phyloP scores from a whole-genome alignment of 2,113 vertebrate species.

The Rattus rattus region DNA sequence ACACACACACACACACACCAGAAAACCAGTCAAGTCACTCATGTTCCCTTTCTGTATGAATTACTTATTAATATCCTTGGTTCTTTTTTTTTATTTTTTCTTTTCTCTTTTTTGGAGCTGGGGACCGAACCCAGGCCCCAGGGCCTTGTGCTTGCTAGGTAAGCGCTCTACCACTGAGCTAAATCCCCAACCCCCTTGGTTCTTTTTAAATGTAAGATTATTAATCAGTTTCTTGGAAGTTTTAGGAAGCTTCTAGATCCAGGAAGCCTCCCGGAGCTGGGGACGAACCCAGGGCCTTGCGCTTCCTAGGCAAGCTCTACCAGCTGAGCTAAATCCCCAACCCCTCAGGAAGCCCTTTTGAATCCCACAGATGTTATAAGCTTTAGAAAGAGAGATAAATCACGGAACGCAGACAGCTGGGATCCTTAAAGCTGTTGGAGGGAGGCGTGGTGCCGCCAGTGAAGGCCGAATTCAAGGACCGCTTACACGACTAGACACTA shows the following conservation, averaged over 20 bases:
- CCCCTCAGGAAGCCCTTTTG: neutral
- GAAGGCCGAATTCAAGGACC: too few species aligned
- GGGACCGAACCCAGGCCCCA: too few species aligned
- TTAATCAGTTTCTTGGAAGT: neutral
- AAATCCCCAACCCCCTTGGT: too few species aligned
- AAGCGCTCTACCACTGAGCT: too few species aligned
- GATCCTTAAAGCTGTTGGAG: neutral
- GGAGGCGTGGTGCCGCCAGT: neutral
- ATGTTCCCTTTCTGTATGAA: neutral
- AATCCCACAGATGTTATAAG: neutral
- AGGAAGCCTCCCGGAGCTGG: too few species aligned
- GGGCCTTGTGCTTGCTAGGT: too few species aligned
- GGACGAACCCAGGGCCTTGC: too few species aligned
- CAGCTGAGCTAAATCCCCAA: too few species aligned
- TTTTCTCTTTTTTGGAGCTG: too few species aligned
- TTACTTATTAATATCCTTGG: neutral
- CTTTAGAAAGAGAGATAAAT: constrained; percentile 17
- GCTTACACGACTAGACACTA: neutral
- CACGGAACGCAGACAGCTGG: neutral
- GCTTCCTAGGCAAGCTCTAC: too few species aligned
- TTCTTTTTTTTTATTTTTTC: neutral
- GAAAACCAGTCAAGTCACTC: neutral
- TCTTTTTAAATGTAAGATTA: neutral
- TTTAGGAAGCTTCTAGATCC: constrained; percentile 25
- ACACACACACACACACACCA: neutral